These are phyloP conservation scores for Drosophila aff. DNA, from an alignment of 1,140 invertebrate species.

Conservation along the genomic window DNA sequence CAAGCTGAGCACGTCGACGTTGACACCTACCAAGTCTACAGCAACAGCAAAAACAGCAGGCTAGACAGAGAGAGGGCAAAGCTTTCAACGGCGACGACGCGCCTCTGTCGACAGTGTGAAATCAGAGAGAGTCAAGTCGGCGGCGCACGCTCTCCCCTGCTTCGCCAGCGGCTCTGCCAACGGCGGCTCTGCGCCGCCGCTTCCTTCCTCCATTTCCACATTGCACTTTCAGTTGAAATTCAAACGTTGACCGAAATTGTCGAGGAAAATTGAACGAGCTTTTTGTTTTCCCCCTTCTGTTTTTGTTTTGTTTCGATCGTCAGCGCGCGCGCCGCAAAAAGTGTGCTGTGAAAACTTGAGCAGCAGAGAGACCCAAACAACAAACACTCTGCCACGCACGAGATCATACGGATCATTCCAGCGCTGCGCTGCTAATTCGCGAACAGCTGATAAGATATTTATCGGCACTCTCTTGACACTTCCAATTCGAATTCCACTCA, in stretches of 20 bases:
- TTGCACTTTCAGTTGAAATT: constrained; percentile 80
- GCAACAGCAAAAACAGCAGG: neutral
- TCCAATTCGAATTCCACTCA: constrained; percentile 11
- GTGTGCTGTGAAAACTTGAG: constrained; percentile 17
- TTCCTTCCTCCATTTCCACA: constrained; percentile 72
- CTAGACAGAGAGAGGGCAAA: constrained; percentile 25
- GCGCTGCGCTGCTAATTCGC: constrained; percentile 5
- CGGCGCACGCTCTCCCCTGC: constrained; percentile 19
- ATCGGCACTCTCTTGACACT: constrained; percentile 21
- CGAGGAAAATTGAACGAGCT: constrained; percentile 25
- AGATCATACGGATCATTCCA: constrained; percentile 63
- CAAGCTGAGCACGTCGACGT: constrained; percentile 41
- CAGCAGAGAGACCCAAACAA: neutral
- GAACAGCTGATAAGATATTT: constrained; percentile 65
- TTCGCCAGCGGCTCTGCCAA: constrained; percentile 22
- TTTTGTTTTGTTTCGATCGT: constrained; percentile 39
- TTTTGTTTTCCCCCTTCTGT: constrained; percentile 36
- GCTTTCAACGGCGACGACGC: constrained; percentile 28
- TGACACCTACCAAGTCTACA: constrained; percentile 28
- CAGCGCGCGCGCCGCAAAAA: constrained; percentile 9
- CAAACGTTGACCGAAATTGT: constrained; percentile 80
- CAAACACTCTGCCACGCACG: constrained; percentile 35
- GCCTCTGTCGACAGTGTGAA: constrained; percentile 20
- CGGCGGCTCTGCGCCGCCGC: constrained; percentile 33
- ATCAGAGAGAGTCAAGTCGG: constrained; percentile 28